Conservation (phyloP, 2,797 vertebrate genomes). For the Odontamblyopus lacepedii region DNA sequence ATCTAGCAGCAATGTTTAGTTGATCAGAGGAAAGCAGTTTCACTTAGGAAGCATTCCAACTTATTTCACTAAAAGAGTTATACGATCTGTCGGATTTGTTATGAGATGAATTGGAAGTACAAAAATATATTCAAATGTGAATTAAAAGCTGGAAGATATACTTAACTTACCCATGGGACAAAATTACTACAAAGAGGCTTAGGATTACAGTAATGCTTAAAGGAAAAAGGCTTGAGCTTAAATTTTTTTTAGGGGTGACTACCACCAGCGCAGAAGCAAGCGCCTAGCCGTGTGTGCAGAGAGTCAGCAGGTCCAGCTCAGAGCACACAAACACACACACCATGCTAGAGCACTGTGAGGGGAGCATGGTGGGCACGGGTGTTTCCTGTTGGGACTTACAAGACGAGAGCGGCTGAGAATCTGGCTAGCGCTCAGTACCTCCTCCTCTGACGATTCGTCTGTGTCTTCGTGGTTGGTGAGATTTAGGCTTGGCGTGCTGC, state of each 20-base stretch:
- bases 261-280: conserved; percentile 79
- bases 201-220: conserved; percentile 17
- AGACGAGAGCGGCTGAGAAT: conserved; percentile 91
- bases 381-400: conserved; percentile 77
- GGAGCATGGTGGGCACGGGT: conserved; percentile 54
- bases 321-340: conserved; percentile 62
- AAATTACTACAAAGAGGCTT: conserved; percentile 2
- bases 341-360: conserved; percentile 71
- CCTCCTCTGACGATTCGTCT: conserved; percentile 98
- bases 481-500: conserved; percentile 96
- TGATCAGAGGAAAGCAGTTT: neutral
- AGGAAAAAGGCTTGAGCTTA: conserved; percentile 28
- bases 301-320: conserved; percentile 64
- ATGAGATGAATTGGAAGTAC: neutral
- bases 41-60: neutral
- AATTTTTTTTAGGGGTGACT: conserved; percentile 39
- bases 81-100: neutral
- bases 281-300: conserved; percentile 61
- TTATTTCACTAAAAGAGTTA: neutral
- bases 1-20: neutral
- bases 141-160: neutral
- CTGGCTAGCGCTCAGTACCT: conserved; percentile 96
- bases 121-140: neutral
- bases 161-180: conserved; percentile 37
- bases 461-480: conserved; percentile 98